Base-by-base conservation (phyloP, 2,888 invertebrate species). In the Drosophila incognita region DNA sequence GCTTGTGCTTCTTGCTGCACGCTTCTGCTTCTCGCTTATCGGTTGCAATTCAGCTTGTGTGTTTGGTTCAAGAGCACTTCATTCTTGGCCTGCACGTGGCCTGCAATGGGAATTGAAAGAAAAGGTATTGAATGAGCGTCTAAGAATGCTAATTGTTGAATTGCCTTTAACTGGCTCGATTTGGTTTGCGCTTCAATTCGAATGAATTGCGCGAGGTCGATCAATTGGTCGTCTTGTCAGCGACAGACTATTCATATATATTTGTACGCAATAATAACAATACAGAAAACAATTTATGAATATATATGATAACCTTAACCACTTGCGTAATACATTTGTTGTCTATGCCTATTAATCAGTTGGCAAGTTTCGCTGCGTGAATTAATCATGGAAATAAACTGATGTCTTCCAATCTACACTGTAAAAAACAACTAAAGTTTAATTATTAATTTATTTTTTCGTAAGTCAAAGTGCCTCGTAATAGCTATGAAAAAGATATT, bases 11-110 rank as follows among this genome's bases (percentile, higher is more conserved):
- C 13, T 21, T 40, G 40, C 10, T 10, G 40, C 4, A n/a, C 40
- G 46, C 46, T 46, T 46, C 15, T 15, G 15, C 46, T 46, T 46
- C 21, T 57, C 36, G 70, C 68, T 78, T 85, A 76, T 73, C 84
- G 57, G 27, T 46, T 24, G 24, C 51, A 57, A 15, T 59, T 21
- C 24, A 46, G 56, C 52, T 46, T 46, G 58, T 33, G 53, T 24
- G 57, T 58, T 60, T 61, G 67, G 69, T 52, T 83, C 70, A 76
- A 60, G 53, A 36, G 62, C 58, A 27, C 65, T 70, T 82, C 83
- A 84, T 89, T 69, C 77, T 87, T 61, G 56, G 51, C 40, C 36
- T 76, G 74, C 82, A 89, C 85, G 87, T 89, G 83, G 70, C 67
- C 85, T 85, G 83, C 63, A 87, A 82, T 74, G 60, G 67, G 35